Percentiles rank a stretch among this genome's conserved stretches.
Evolutionary conservation across 2,888 invertebrate genomes (phyloP).

Genomic region (Lissonota sp.): DNA sequence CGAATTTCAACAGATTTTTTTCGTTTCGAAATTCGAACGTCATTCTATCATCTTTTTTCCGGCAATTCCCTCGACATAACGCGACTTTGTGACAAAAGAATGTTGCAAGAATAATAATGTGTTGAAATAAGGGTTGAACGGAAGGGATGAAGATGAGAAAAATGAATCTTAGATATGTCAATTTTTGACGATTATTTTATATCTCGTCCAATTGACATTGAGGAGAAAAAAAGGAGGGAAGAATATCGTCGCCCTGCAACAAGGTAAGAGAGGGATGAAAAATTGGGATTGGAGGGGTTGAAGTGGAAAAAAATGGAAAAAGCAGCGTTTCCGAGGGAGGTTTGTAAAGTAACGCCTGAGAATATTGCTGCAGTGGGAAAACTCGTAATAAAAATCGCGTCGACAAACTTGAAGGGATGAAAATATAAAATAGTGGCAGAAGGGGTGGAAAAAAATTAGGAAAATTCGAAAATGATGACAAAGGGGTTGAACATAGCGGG

Average conservation of each 20-base stretch:
- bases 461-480: slow-evolving; percentile 54
- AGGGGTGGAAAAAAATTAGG: slow-evolving; percentile 51
- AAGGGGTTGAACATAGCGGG: not conserved
- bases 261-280: slow-evolving; percentile 38
- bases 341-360: slow-evolving; percentile 62
- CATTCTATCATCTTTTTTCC: slow-evolving; percentile 30
- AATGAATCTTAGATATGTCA: not conserved
- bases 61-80: not conserved
- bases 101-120: no score
- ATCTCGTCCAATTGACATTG: slow-evolving; percentile 42
- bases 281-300: not conserved
- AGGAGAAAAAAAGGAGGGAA: slow-evolving; percentile 45
- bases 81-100: no score
- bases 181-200: no score
- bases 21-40: slow-evolving; percentile 5
- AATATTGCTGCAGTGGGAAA: slow-evolving; percentile 62
- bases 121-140: no score
- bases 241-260: slow-evolving; percentile 25
- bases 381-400: slow-evolving; percentile 58
- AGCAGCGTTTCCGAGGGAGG: slow-evolving; percentile 25
- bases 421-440: slow-evolving; percentile 4
- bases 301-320: slow-evolving; percentile 1
- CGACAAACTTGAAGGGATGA: slow-evolving; percentile 23
- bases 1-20: no score
- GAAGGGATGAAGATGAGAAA: slow-evolving; percentile 10